Percentiles rank a stretch among this genome's conserved stretches.
Evolutionary conservation across 2,888 invertebrate species (phyloP).

Genomic region (Phania funesta): DNA sequence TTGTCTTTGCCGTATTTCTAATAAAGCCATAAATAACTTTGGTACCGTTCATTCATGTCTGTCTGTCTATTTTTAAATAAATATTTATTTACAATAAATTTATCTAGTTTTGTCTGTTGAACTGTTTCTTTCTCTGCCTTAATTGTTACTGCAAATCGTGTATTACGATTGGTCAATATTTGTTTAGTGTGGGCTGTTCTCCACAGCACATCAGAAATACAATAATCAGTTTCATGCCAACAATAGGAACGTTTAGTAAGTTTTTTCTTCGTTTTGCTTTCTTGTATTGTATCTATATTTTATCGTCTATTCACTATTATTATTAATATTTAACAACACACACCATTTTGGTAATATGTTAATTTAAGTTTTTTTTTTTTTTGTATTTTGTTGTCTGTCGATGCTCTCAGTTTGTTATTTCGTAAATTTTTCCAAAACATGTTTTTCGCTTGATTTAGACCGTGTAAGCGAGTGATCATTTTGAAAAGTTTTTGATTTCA

Average conservation of each 20-base stretch:
- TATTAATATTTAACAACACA: not conserved
- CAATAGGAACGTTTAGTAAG: conserved; percentile 21
- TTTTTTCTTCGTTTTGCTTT: not conserved
- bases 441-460: conserved; percentile 1
- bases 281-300: not conserved
- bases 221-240: conserved; percentile 18
- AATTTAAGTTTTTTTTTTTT: conserved; percentile 10
- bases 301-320: not conserved
- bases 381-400: not conserved
- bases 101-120: not conserved
- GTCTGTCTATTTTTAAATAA: not conserved
- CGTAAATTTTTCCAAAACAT: conserved; percentile 6
- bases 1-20: not conserved
- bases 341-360: conserved; percentile 57
- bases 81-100: conserved; percentile 20
- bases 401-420: conserved; percentile 1
- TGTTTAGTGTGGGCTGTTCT: conserved; percentile 55
- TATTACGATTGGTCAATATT: conserved; percentile 52
- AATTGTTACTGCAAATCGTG: not conserved
- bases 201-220: conserved; percentile 19
- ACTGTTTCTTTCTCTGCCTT: not conserved
- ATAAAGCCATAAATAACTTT: conserved; percentile 10
- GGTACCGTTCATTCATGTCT: not conserved
- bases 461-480: not conserved
- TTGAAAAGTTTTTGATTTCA: no score